Base-by-base conservation (phyloP, 2,797 vertebrate species). In the Macrochelys suwanniensis region DNA sequence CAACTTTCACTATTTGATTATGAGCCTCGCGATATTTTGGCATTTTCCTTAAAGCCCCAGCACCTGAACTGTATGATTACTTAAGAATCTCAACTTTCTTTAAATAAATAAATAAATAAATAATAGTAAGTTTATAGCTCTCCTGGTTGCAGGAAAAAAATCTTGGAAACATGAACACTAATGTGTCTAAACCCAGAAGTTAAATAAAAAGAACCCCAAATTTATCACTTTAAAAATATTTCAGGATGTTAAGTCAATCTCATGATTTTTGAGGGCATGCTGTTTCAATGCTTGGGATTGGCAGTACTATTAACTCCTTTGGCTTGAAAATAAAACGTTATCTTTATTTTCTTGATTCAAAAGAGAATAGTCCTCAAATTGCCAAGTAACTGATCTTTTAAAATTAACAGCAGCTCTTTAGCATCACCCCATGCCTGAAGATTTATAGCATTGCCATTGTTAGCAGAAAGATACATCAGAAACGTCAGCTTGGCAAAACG, bases 351-450 rank as follows among this genome's bases (percentile, higher is more conserved):
- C 82, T n/a, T 2, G 28, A 92, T 42, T 42, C 19, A 71, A 71
- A 71, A 23, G 10, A 71, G 37, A 81, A 81, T 89, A 53, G 25
- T 31, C 42, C 16, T 42, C 61, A 71, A 13, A 37, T 3, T 74
- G 31, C n/a, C 87, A 25, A 33, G 57, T 80, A 92, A 84, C 6
- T n/a, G 85, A 11, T n/a, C 11, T 0, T 89, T 89, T 59, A 87
- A 71, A 93, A 85, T 17, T 1, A 94, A 74, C 47, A 59, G 76
- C 53, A 59, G 80, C 68, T 93, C 88, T 87, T 74, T 68, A 80
- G 84, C 87, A 79, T 83, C 91, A 79, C 74, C 84, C 49, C 53
- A 68, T 47, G 84, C 82, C 84, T 82, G 74, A 88, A 92, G 50
- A 90, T 74, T 59, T 59, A 59, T 47, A 51, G 26, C 0, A 2